Percentiles rank a stretch among this genome's conserved stretches.
These are phyloP conservation scores for Leucophenga maculata DNA, from an alignment of 2,888 invertebrate species.

Conservation along the genomic window DNA sequence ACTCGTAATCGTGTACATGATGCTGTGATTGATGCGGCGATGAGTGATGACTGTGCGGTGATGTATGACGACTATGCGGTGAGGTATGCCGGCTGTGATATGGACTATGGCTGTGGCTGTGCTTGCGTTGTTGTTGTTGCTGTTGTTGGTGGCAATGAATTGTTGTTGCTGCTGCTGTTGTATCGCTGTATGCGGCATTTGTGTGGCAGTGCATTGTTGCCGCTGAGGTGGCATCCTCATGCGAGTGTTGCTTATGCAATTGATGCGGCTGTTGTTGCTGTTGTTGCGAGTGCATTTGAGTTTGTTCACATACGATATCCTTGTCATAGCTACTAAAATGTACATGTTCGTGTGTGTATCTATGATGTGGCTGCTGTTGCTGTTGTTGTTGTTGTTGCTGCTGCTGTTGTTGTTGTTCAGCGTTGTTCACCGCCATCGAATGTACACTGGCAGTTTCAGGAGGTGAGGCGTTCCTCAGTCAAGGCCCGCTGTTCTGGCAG, in stretches of 20 bases:
- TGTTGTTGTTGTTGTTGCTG: slow-evolving; percentile 53
- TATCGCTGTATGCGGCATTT: slow-evolving; percentile 43
- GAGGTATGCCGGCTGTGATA: slow-evolving; percentile 63
- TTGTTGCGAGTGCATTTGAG: slow-evolving; percentile 61
- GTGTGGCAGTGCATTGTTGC: slow-evolving; percentile 36
- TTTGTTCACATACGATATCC: slow-evolving; percentile 71
- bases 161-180: slow-evolving; percentile 51
- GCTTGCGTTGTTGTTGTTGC: slow-evolving; percentile 52
- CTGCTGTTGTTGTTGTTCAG: slow-evolving; percentile 49
- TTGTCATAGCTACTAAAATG: slow-evolving; percentile 72
- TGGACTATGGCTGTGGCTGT: slow-evolving; percentile 54
- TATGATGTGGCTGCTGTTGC: slow-evolving; percentile 52
- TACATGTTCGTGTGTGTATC: slow-evolving; percentile 63
- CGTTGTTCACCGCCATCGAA: slow-evolving; percentile 47
- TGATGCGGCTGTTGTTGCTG: slow-evolving; percentile 45
- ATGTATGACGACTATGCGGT: slow-evolving; percentile 61
- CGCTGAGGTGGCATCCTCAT: slow-evolving; percentile 40
- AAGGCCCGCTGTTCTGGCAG: slow-evolving; percentile 74
- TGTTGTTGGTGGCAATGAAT: slow-evolving; percentile 52
- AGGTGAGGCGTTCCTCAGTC: slow-evolving; percentile 81
- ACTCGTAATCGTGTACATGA: slow-evolving; percentile 49
- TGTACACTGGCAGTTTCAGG: slow-evolving; percentile 73
- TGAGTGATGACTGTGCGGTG: slow-evolving; percentile 59
- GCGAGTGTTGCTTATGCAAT: slow-evolving; percentile 45
- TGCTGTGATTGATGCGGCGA: slow-evolving; percentile 58